Base-by-base conservation (phyloP, 2,797 vertebrate genomes). In the Sebastes trivittatus region DNA sequence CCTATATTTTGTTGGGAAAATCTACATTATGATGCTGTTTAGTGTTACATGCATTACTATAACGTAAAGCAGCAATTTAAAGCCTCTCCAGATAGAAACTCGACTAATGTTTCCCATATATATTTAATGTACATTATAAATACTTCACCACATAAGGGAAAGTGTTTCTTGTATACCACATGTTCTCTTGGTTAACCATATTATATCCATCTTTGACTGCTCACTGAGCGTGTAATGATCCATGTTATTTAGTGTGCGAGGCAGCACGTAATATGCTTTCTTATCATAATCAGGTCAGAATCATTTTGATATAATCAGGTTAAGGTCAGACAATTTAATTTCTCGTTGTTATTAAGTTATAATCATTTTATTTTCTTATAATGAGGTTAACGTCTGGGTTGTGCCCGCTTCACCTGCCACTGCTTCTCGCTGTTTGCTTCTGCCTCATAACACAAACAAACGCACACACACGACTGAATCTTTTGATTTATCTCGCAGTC, bases 321-420 rank as follows among this genome's bases (percentile, higher is more conserved):
- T 81, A 54, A 11, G 20, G 38, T 52, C 80, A 54, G 67, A 70
- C 14, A 80, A 74, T 87, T 87, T 38, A 0, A 86, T 87, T 80
- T 80, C 18, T 58, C 22, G n/a, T 27, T 46, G 25, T 78, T 83
- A 64, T 80, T 76, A 54, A 68, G 58, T 72, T 78, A 61, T 62
- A 79, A 77, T 80, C n/a, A 22, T 61, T 79, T 84, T 29, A 84
- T 82, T 80, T 75, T 61, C 16, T 65, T 23, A 36, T 76, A 80
- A 87, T 32, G 1, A 46, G 54, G 59, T 76, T 84, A 69, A 74
- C 11, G 72, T 60, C 63, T 65, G 58, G 72, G 30, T 59, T 77
- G 23, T 6, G 32, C 55, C 74, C 42, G 13, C 68, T 78, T 69
- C 62, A 66, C 6, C 67, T 77, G 78, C 72, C 66, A 74, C 46